Evolutionary conservation across 2,113 vertebrate species (phyloP).

Genomic region (Megaleporinus macrocephalus): DNA sequence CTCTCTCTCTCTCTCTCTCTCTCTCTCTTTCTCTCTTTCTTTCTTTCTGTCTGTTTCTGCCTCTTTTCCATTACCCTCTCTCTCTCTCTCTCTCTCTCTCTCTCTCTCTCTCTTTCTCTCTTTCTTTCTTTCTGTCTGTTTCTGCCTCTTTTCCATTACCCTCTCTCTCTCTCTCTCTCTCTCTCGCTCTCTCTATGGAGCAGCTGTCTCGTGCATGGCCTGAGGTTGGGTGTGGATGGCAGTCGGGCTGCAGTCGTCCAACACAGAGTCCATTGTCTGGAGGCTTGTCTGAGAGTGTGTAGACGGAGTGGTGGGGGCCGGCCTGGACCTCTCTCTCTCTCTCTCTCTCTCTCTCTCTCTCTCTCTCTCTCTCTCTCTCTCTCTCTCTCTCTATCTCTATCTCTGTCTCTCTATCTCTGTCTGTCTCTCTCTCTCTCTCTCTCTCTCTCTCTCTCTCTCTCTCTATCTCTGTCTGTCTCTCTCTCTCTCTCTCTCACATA

Average conservation of each 20-base stretch:
- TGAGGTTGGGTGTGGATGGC: constrained; percentile 69
- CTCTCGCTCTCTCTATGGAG: constrained; percentile 59
- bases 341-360: no score
- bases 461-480: constrained; percentile 24
- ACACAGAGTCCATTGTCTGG: constrained; percentile 76
- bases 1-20: no score
- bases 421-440: constrained; percentile 37
- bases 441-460: constrained; percentile 21
- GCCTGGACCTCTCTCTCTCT: constrained; percentile 25
- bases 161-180: not conserved
- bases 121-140: not conserved
- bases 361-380: constrained; percentile 33
- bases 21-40: no score
- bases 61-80: no score
- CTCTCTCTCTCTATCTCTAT: constrained; percentile 42
- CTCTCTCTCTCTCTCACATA: constrained; percentile 6
- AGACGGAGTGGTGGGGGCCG: constrained; percentile 38
- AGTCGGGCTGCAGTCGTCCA: constrained; percentile 67
- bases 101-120: no score
- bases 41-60: no score
- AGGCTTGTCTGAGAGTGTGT: constrained; percentile 45
- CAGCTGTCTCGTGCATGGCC: constrained; percentile 79
- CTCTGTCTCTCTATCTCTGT: constrained; percentile 24
- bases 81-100: no score
- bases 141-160: constrained; percentile 26